Conservation (phyloP, 2,888 invertebrate species). For the Magallana nippona region DNA sequence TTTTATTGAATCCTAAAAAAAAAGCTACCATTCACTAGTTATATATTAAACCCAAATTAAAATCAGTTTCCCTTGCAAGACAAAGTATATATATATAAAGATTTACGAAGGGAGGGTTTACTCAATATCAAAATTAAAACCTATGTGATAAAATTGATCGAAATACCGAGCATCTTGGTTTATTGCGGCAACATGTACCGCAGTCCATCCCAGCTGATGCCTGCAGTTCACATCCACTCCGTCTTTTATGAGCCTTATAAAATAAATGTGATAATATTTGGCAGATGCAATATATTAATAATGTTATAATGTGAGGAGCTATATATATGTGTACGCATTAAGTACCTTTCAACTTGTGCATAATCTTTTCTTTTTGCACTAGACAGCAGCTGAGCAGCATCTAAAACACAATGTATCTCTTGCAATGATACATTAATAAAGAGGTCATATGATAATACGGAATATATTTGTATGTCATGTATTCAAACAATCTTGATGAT, state of each 20-base stretch:
- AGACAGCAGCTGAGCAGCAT: not conserved
- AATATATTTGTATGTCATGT: not conserved
- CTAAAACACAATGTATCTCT: not conserved
- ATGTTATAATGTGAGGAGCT: too few relatives aligned
- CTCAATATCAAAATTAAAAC: too few relatives aligned
- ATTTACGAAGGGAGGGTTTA: too few relatives aligned
- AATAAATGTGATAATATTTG: not conserved
- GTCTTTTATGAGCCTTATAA: slow-evolving; percentile 66
- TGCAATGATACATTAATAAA: too few relatives aligned
- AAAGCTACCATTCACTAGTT: not conserved
- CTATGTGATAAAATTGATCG: not conserved
- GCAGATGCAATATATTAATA: too few relatives aligned
- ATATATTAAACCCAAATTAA: too few relatives aligned
- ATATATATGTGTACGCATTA: too few relatives aligned
- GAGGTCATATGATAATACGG: too few relatives aligned
- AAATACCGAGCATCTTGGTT: slow-evolving; percentile 84
- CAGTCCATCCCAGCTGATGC: slow-evolving; percentile 92
- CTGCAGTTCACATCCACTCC: slow-evolving; percentile 84
- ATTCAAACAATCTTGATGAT: not conserved
- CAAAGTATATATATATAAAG: too few relatives aligned
- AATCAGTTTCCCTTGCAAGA: too few relatives aligned
- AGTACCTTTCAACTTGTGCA: slow-evolving; percentile 4
- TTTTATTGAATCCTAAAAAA: not conserved
- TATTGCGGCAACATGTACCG: slow-evolving; percentile 91
- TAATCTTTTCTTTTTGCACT: slow-evolving; percentile 11